Evolutionary conservation across 2,888 invertebrate species (phyloP).

Genomic region (Plagiodera versicolora): DNA sequence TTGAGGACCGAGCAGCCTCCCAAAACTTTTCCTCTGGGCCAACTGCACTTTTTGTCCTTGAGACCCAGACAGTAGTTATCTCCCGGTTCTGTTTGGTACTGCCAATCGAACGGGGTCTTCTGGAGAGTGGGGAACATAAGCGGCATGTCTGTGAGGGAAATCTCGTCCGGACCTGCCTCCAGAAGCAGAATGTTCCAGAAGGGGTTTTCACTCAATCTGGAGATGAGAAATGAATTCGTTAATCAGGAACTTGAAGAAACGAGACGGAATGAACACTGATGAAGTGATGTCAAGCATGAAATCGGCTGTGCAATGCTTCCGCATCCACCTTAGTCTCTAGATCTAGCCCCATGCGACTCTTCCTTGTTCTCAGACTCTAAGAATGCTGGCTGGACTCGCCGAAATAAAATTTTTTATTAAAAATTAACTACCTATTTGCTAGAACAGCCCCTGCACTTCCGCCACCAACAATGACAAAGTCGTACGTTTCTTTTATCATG

Average conservation of each 20-base stretch:
- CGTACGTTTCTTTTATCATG: conserved; percentile 65
- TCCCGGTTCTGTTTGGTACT: conserved; percentile 73
- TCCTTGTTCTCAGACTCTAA: too few relatives aligned
- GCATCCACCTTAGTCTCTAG: too few relatives aligned
- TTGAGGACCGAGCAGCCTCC: conserved; percentile 84
- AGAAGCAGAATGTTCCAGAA: conserved; percentile 72
- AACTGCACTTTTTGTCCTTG: conserved; percentile 66
- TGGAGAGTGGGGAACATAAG: conserved; percentile 72
- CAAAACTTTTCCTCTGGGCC: conserved; percentile 79
- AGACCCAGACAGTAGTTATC: conserved; percentile 69
- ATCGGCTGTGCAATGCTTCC: too few relatives aligned
- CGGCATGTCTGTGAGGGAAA: conserved; percentile 72
- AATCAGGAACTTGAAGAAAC: too few relatives aligned
- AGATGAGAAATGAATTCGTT: too few relatives aligned
- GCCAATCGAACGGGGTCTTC: conserved; percentile 77
- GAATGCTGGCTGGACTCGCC: too few relatives aligned
- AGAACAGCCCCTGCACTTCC: conserved; percentile 82
- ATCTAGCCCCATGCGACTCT: too few relatives aligned
- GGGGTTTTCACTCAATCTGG: conserved; percentile 71
- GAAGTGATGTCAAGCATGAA: too few relatives aligned
- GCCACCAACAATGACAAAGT: conserved; percentile 79
- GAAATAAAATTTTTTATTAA: too few relatives aligned
- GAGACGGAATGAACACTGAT: too few relatives aligned
- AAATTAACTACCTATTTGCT: conserved; percentile 54
- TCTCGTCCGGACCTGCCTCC: conserved; percentile 66